Conservation (phyloP, 1,140 invertebrate species). For the Drosophila ficusphila region DNA sequence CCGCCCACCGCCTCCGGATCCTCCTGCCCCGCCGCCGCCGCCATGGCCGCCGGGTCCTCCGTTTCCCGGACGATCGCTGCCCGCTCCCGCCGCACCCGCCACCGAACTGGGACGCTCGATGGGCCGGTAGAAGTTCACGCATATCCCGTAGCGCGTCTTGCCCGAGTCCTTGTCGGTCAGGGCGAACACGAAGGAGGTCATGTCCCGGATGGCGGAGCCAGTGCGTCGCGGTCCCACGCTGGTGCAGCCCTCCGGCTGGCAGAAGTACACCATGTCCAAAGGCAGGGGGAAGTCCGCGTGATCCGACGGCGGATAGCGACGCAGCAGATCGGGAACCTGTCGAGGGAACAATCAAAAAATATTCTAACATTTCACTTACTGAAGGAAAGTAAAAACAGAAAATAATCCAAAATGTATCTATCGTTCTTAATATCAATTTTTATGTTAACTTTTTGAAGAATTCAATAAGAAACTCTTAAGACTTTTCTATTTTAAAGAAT, state of each 20-base stretch:
- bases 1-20: conserved; percentile 38
- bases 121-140: conserved; percentile 98
- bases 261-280: conserved; percentile 99
- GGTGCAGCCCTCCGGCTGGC: conserved; percentile 99
- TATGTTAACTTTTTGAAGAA: too few relatives aligned
- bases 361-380: background rate
- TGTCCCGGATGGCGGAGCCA: conserved; percentile 90
- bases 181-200: conserved; percentile 98
- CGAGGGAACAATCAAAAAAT: background rate
- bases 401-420: too few relatives aligned
- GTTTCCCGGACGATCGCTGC: conserved; percentile 56
- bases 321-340: conserved; percentile 94
- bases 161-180: conserved; percentile 99
- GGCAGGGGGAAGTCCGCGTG: conserved; percentile 99
- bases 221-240: conserved; percentile 94
- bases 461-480: too few relatives aligned
- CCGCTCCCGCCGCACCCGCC: conserved; percentile 12
- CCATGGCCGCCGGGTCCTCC: conserved; percentile 50
- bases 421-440: too few relatives aligned
- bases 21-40: conserved; percentile 31
- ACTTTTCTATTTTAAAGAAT: too few relatives aligned
- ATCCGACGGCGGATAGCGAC: conserved; percentile 98
- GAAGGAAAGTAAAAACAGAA: too few relatives aligned
- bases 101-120: conserved; percentile 87
- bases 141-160: conserved; percentile 96